Conservation (phyloP, 2,888 invertebrate species). For the Archips crataeganus region DNA sequence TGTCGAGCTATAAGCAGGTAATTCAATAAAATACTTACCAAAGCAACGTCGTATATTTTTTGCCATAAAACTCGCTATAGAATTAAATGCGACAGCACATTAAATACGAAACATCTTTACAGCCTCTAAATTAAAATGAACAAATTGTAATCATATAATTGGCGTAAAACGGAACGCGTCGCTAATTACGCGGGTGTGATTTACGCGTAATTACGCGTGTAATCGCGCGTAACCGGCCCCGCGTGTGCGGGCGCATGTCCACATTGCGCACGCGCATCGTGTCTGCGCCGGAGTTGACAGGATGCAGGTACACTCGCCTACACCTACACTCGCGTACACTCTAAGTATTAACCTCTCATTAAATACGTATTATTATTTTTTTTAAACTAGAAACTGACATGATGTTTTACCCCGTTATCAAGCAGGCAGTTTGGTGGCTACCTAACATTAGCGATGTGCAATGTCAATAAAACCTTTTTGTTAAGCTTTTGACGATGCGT, state of each 20-base stretch:
- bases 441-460: no score
- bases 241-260: background rate
- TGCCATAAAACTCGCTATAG: background rate
- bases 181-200: conserved; percentile 8
- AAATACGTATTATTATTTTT: no score
- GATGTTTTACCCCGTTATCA: no score
- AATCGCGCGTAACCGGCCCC: conserved; percentile 19
- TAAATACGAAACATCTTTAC: background rate
- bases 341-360: background rate
- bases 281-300: conserved; percentile 1
- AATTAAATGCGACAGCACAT: background rate
- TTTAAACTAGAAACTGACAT: no score
- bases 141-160: background rate
- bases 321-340: background rate
- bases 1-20: no score
- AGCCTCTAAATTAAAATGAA: background rate
- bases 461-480: no score
- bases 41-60: no score
- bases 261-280: conserved; percentile 6
- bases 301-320: background rate
- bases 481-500: no score
- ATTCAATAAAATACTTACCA: no score
- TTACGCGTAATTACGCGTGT: conserved; percentile 16
- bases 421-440: no score
- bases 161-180: background rate